These are phyloP conservation scores for Corvus cornix DNA, from an alignment of 2,113 vertebrate species.

Conservation along the genomic window DNA sequence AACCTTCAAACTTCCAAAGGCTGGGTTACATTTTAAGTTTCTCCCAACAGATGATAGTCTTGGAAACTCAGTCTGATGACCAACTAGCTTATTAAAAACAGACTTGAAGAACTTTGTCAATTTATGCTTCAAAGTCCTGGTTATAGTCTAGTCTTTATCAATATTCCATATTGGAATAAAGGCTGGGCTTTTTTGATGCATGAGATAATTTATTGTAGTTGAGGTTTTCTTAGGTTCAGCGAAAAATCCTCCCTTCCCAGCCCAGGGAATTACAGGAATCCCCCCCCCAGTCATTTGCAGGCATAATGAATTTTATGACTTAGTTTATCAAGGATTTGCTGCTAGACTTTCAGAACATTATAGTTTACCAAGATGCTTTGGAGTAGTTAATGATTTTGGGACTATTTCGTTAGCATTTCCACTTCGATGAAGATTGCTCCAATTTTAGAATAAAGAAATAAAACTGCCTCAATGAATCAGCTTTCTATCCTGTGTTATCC, in stretches of 20 bases:
- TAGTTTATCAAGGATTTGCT: neutral
- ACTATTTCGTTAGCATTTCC: neutral
- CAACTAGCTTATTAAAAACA: neutral
- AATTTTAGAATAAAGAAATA: neutral
- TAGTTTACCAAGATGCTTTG: neutral
- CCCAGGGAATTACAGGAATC: neutral
- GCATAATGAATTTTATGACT: neutral
- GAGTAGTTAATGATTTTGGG: neutral
- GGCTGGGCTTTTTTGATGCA: rapidly evolving
- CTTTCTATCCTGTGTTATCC: neutral
- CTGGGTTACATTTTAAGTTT: neutral
- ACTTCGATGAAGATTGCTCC: neutral
- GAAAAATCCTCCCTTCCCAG: neutral
- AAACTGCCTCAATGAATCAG: rapidly evolving
- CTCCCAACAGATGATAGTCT: neutral
- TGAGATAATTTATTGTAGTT: neutral
- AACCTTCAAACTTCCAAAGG: rapidly evolving
- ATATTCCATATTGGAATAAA: neutral
- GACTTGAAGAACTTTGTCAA: neutral
- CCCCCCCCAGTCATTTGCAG: neutral
- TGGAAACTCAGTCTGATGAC: neutral
- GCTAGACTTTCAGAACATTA: neutral
- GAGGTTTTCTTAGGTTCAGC: neutral
- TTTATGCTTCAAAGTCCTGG: neutral
- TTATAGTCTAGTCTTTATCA: neutral